Evolutionary conservation across 2,797 vertebrate species (phyloP), one percentile per base, ranked within the genome.

Genomic region (Aulostomus chinensis): DNA sequence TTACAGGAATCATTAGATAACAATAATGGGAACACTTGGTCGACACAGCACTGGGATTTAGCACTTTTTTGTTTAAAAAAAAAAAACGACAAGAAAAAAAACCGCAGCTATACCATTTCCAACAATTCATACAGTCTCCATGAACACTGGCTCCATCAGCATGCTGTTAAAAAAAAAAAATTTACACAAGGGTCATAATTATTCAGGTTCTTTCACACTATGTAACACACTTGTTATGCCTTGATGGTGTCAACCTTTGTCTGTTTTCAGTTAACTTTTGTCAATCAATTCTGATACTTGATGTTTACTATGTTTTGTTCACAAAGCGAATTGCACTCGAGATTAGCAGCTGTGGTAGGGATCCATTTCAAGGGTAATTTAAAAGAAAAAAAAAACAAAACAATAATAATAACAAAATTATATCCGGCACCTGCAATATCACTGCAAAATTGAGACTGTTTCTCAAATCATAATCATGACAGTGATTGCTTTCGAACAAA

Each of bases 231-330:
- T 64, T 85, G 74, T 83, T 87, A 82, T 86, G 71, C 83, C 83
- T 78, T 77, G 71, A 86, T 86, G 85, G 83, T 88, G 85, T 90
- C 86, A 66, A 85, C 77, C 74, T 83, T 70, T 88, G 84, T 90
- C 83, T 90, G 74, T 88, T 88, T 90, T 88, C 77, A 86, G 77
- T 89, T 89, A 84, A 84, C 81, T 88, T 86, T 86, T 90, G 83
- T 88, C 82, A 76, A 87, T 86, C 79, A 60, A 87, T 89, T 89
- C 76, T 86, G 85, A 91, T 86, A 87, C 79, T 83, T 85, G 84
- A 83, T 90, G 89, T 91, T 88, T 74, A 88, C 84, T 90, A 88
- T 90, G 83, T 91, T 89, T 86, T 88, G 75, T 88, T 89, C 86
- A 85, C 86, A 76, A 82, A 88, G 72, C 86, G 47, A 89, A 88